Evolutionary conservation across 2,888 invertebrate genomes (phyloP), one percentile per base, ranked within the genome.

Genomic region (Drosophila prostipennis): DNA sequence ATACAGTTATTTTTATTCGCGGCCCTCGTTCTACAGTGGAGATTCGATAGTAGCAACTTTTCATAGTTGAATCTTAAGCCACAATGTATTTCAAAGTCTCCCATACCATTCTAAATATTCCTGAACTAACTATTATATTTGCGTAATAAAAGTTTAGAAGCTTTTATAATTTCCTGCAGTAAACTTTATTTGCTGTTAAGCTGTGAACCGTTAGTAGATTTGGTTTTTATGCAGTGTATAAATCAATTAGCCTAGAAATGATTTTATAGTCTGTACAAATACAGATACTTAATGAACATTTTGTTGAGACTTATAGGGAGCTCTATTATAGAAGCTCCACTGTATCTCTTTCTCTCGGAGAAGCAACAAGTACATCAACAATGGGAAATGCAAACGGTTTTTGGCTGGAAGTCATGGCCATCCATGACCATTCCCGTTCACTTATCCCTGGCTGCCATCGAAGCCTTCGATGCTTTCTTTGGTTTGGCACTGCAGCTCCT

Each of bases 1-100:
- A 87, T 86, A 85, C 84, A 85, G 84, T 85, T 85, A 85, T 75
- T 75, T 79, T 79, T 48, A 56, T 57, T 63, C 57, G 59, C 29
- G 36, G 58, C 57, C 61, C 61, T 57, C 10, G 16, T 26, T 34
- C 37, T 14, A 65, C 75, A 74, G 72, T 61, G 63, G 45, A 36
- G 10, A 43, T 26, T 36, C 67, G 49, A 32, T 11, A 11, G 8
- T 2, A 2, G 4, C 3, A 2, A 34, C 19, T 19, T 19, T 19
- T 19, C 19, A 2, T 7, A 0, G 19, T 13, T 43, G 6, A 26
- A 26, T 26, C 26, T 26, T 26, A 6, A 26, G 26, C 26, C 4
- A 6, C n/a, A 34, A 2, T 34, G 32, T 34, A 3, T 34, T 29
- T 29, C 29, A 6, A 1, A 26, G 6, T 5, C 26, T 26, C 26